Percentiles rank a stretch among this genome's conserved stretches.
Conservation (phyloP, 2,797 vertebrate species). For the Emydoidea blandingii region DNA sequence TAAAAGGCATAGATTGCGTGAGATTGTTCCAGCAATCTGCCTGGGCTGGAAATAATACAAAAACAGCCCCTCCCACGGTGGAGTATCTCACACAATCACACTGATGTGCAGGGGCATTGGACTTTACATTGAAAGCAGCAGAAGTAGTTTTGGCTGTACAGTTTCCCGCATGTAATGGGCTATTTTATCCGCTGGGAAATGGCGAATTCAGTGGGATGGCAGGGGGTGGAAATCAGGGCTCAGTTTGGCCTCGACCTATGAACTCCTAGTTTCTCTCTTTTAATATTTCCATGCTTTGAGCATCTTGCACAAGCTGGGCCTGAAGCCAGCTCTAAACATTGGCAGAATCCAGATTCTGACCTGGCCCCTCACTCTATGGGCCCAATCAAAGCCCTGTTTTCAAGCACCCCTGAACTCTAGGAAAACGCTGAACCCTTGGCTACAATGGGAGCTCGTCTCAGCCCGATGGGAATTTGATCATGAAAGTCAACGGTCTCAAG, state of each 20-base stretch:
- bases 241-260: background rate
- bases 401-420: background rate
- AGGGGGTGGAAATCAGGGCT: background rate
- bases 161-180: background rate
- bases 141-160: background rate
- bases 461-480: background rate
- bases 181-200: background rate
- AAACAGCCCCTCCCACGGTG: background rate
- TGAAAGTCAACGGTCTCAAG: background rate
- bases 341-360: background rate
- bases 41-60: background rate
- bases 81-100: background rate
- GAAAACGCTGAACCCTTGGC: background rate
- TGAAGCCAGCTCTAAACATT: background rate
- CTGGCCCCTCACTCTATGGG: rapidly evolving
- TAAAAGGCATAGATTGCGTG: background rate
- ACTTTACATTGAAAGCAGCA: background rate
- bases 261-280: background rate
- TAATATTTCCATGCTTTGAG: background rate
- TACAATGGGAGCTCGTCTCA: rapidly evolving
- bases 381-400: background rate
- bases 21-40: background rate
- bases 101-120: background rate
- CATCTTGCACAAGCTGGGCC: background rate
- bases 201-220: background rate